Evolutionary conservation across 2,113 vertebrate genomes (phyloP), one percentile per base, ranked within the genome.

Genomic region (Austrofundulus limnaeus): DNA sequence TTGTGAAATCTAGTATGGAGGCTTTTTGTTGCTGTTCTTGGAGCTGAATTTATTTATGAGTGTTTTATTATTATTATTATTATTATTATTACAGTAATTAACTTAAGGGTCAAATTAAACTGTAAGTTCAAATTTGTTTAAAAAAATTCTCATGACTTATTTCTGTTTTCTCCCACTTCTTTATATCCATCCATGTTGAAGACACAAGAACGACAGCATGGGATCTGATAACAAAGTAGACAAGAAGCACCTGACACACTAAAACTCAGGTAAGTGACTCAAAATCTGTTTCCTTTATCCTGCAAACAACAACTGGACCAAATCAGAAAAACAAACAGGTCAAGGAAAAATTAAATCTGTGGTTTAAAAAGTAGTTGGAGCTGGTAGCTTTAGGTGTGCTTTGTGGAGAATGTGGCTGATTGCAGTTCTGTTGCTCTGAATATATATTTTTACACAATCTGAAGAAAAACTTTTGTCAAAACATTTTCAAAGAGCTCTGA

Each of bases 1-100:
- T 37, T 13, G 20, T 4, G 39, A 13, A 19, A 31, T 45, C 55
- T 31, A 43, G 74, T 59, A 55, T 76, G 51, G 66, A n/a, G n/a
- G n/a, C n/a, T n/a, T 61, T 25, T 31, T 47, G 62, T 37, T 42
- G 41, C 78, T 86, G 70, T 81, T 76, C 73, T 43, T 67, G 76
- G 76, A 73, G 50, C 76, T 84, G 76, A 82, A 72, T 28, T 25
- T 8, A n/a, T 43, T 25, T 48, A n/a, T 24, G 23, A 48, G 31
- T 34, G 31, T 34, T 34, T 34, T 34, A 1, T 34, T 34, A 8
- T 5, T 34, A 10, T 34, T 34, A 1, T 34, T 34, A 12, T 54
- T 38, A n/a, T 28, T 45, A 38, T 43, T 11, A 37, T 4, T 39
- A 41, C 25, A 70, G 60, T 28, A 16, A 5, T 41, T 25, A n/a